phyloP scores from a whole-genome alignment of 1,140 invertebrate genomes.

The Neodiprion virginianus region DNA sequence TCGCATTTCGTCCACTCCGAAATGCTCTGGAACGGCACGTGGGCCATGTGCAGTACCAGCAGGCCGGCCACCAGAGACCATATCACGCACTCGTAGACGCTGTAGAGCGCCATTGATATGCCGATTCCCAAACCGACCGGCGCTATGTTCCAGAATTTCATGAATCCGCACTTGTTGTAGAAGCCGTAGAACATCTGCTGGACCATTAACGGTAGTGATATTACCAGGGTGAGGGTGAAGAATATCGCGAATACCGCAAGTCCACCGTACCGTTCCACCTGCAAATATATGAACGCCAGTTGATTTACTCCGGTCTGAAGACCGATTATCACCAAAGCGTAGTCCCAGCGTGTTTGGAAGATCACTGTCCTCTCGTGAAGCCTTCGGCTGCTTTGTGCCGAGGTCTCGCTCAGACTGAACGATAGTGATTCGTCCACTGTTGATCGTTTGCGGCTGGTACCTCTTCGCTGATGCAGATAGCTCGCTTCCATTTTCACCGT shows the following conservation, averaged over 20 bases:
- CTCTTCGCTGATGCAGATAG: no score
- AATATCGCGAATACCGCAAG: background rate
- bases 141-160: background rate
- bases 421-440: background rate
- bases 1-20: background rate
- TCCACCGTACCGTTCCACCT: background rate
- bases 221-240: background rate
- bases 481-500: no score
- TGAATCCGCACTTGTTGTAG: background rate
- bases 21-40: background rate
- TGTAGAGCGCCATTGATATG: background rate
- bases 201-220: background rate
- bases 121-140: background rate
- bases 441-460: background rate
- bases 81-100: background rate
- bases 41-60: background rate
- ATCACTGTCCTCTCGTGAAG: background rate
- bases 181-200: background rate
- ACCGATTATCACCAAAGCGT: background rate
- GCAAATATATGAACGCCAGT: background rate
- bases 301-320: background rate
- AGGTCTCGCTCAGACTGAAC: background rate
- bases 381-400: background rate
- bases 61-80: background rate
- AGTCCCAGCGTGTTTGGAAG: background rate